Percentiles rank a stretch among this genome's conserved stretches.
Conservation (phyloP, 2,113 vertebrate genomes). For the zebrafish (Danio rerio) region DNA sequence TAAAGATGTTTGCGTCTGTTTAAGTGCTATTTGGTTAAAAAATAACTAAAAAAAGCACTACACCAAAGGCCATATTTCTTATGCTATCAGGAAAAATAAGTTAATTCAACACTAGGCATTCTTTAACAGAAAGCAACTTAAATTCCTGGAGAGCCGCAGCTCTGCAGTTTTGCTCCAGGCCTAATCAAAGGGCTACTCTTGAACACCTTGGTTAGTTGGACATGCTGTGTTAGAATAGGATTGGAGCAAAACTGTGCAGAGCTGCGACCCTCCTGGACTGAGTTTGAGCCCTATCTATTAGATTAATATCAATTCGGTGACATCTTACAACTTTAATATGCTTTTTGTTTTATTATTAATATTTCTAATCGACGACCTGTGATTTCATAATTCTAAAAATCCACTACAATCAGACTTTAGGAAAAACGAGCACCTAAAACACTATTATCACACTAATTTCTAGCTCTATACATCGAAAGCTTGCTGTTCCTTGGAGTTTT, state of each 20-base stretch:
- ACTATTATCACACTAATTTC: neutral
- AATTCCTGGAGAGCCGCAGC: too few relatives aligned
- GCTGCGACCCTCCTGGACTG: too few relatives aligned
- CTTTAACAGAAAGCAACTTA: neutral
- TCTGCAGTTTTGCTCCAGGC: too few relatives aligned
- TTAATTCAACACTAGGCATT: slow-evolving; percentile 13
- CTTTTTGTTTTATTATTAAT: neutral
- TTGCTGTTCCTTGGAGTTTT: neutral
- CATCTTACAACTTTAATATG: neutral
- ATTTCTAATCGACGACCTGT: neutral
- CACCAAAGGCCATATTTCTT: slow-evolving; percentile 6
- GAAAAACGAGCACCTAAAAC: slow-evolving; percentile 12
- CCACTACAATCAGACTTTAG: slow-evolving; percentile 10
- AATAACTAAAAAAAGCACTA: neutral
- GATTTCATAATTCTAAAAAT: neutral
- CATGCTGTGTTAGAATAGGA: too few relatives aligned
- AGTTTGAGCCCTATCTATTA: neutral
- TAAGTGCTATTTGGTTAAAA: neutral
- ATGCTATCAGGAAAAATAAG: neutral
- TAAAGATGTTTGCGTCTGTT: neutral
- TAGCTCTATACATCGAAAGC: neutral
- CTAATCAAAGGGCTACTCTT: too few relatives aligned
- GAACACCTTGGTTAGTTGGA: too few relatives aligned
- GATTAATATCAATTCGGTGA: neutral
- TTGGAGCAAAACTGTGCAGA: too few relatives aligned